Evolutionary conservation across 2,113 vertebrate species (phyloP).

Genomic region (Embiotoca jacksoni): DNA sequence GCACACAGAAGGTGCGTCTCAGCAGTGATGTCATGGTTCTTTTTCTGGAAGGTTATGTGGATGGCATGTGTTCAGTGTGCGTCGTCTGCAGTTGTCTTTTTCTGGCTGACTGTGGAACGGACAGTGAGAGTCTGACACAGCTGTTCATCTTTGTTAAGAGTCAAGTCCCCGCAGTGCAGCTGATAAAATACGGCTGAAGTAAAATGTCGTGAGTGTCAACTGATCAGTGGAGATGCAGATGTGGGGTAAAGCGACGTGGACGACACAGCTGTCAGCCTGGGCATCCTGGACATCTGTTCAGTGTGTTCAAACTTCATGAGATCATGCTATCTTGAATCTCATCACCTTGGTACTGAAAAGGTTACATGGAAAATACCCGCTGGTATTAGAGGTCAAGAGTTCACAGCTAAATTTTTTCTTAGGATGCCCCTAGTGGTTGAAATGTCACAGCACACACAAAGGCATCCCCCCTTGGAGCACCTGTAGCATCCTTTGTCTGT

Average conservation of each 20-base stretch:
- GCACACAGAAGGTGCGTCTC: constrained; percentile 16
- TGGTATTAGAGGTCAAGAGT: too few species aligned
- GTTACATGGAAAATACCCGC: not conserved
- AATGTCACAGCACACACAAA: too few species aligned
- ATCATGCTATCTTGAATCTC: too few species aligned
- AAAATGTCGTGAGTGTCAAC: not conserved
- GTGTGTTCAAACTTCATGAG: not conserved
- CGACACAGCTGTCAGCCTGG: too few species aligned
- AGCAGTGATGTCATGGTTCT: constrained; percentile 62
- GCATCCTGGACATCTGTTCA: too few species aligned
- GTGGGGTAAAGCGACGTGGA: not conserved
- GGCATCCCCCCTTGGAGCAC: too few species aligned
- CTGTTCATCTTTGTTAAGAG: constrained; percentile 33
- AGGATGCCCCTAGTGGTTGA: too few species aligned
- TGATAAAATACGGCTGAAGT: not conserved
- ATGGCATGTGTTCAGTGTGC: constrained; percentile 42
- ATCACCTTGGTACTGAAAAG: not conserved
- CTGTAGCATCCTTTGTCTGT: too few species aligned
- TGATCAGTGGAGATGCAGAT: not conserved
- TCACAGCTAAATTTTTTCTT: not conserved
- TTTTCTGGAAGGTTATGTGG: constrained; percentile 58
- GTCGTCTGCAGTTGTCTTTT: constrained; percentile 45
- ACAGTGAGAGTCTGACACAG: constrained; percentile 31
- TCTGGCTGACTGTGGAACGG: constrained; percentile 16
- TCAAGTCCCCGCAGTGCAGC: not conserved